phyloP scores from a whole-genome alignment of 2,888 invertebrate species.

The Taphrorychus bicolor region DNA sequence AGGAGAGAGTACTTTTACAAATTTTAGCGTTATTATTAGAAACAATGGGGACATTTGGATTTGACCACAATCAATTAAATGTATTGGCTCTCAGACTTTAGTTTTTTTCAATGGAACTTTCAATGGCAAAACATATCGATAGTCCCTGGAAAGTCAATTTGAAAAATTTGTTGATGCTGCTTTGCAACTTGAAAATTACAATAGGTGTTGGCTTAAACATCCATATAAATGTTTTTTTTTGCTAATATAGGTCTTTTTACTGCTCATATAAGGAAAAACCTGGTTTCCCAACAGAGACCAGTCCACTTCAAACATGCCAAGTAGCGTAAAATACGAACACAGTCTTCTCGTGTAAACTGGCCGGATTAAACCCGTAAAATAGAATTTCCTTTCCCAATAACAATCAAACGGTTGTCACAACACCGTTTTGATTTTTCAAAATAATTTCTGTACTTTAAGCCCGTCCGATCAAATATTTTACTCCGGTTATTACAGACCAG shows the following conservation, averaged over 20 bases:
- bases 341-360: slow-evolving; percentile 19
- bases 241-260: neutral
- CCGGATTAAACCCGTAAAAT: slow-evolving; percentile 31
- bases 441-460: slow-evolving; percentile 21
- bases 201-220: too few species aligned
- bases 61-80: too few species aligned
- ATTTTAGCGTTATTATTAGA: too few species aligned
- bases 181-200: too few species aligned
- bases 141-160: too few species aligned
- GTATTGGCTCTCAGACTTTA: too few species aligned
- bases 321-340: slow-evolving; percentile 12
- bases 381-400: slow-evolving; percentile 34
- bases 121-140: too few species aligned
- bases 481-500: slow-evolving; percentile 24
- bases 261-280: neutral
- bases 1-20: too few species aligned
- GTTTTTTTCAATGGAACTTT: too few species aligned
- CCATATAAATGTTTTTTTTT: too few species aligned
- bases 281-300: slow-evolving; percentile 15
- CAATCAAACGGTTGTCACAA: slow-evolving; percentile 31
- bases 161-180: too few species aligned
- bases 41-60: too few species aligned
- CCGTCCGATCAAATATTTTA: slow-evolving; percentile 31
- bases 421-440: slow-evolving; percentile 27
- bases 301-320: slow-evolving; percentile 11